Percentiles rank a stretch among this genome's conserved stretches.
Evolutionary conservation across 2,113 vertebrate species (phyloP).

Genomic region (Hyla sarda): DNA sequence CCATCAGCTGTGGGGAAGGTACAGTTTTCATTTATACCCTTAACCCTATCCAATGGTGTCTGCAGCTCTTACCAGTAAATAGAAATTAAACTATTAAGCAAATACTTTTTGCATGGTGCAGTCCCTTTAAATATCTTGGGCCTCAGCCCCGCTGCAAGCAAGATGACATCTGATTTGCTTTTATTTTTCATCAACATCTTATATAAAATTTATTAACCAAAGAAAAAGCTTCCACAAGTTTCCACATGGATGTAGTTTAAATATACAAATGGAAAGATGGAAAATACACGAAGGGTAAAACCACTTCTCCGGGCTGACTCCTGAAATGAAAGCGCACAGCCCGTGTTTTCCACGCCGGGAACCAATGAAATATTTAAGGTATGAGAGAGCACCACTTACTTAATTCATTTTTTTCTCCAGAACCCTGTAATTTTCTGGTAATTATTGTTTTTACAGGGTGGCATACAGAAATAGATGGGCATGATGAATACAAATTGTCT

Average conservation of each 20-base stretch:
- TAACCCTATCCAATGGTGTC: too few species aligned
- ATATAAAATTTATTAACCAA: constrained; percentile 35
- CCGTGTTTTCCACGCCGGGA: constrained; percentile 47
- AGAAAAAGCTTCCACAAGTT: constrained; percentile 20
- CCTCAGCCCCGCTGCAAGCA: constrained; percentile 3
- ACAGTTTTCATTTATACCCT: too few species aligned
- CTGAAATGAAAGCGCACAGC: constrained; percentile 25
- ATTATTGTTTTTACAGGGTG: constrained; percentile 59
- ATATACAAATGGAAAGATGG: constrained; percentile 49
- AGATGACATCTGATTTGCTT: constrained; percentile 33
- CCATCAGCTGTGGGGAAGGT: too few species aligned
- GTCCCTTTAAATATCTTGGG: constrained; percentile 9
- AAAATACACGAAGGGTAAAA: constrained; percentile 41
- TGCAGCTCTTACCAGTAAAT: too few species aligned
- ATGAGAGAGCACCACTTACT: constrained; percentile 53
- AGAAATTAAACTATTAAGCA: too few species aligned
- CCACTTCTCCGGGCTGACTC: constrained; percentile 42
- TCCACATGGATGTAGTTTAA: constrained; percentile 9
- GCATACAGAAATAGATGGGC: constrained; percentile 54
- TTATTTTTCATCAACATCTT: constrained; percentile 36
- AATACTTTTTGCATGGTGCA: background rate
- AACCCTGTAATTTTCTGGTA: constrained; percentile 56
- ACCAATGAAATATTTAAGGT: constrained; percentile 57
- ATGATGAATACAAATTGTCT: constrained; percentile 53
- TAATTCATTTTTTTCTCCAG: constrained; percentile 41